A percentile compares a stretch with the other conserved stretches of the same genome.
Evolutionary conservation across 2,113 vertebrate genomes (phyloP).

Genomic region (Odocoileus virginianus): DNA sequence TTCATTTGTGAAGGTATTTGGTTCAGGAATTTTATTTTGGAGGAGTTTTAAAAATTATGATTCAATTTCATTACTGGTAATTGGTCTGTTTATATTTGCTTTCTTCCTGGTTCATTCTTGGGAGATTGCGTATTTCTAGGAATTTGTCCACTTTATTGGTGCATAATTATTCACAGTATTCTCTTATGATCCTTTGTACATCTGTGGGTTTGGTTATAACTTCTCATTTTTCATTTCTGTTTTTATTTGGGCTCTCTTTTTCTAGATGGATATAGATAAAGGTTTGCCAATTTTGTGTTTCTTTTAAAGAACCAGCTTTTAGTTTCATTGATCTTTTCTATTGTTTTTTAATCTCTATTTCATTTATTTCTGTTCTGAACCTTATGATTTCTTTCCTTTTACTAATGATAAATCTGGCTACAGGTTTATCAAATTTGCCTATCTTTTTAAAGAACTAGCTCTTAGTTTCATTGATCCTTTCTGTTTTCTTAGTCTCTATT

Average conservation of each 20-base stretch:
- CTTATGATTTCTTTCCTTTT: background rate
- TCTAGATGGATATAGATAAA: background rate
- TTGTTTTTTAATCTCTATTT: background rate
- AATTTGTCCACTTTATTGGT: background rate
- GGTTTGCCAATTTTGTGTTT: background rate
- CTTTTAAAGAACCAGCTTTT: background rate
- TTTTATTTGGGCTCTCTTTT: background rate
- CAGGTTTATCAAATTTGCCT: background rate
- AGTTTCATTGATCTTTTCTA: background rate
- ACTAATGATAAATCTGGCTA: background rate
- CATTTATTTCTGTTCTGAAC: background rate
- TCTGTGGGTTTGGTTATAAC: background rate
- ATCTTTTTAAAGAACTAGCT: background rate
- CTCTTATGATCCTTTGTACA: background rate
- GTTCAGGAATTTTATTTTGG: background rate
- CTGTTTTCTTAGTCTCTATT: background rate
- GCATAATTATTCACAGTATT: background rate
- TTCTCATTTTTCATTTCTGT: background rate
- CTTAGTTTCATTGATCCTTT: background rate
- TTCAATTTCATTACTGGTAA: background rate
- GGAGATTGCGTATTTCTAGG: background rate
- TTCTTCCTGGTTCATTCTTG: background rate
- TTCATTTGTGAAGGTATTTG: background rate
- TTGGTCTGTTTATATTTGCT: background rate
- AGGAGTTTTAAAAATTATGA: background rate